These are phyloP conservation scores for Pecten maximus DNA, from an alignment of 2,888 invertebrate genomes.

Conservation along the genomic window DNA sequence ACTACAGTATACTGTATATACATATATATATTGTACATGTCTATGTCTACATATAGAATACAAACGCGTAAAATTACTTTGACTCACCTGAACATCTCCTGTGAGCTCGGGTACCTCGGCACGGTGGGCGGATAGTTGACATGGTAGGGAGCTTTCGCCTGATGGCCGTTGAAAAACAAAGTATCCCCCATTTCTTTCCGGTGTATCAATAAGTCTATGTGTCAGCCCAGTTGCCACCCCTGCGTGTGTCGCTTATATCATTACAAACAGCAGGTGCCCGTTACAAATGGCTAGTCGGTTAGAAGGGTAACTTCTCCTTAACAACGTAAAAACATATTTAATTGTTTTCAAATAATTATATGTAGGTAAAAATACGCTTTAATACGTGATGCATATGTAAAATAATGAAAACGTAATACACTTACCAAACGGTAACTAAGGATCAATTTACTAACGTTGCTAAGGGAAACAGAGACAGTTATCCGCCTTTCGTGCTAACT, in stretches of 20 bases:
- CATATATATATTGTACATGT: not conserved
- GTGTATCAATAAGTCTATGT: constrained; percentile 40
- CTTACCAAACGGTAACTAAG: constrained; percentile 40
- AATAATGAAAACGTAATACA: not conserved
- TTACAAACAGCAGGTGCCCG: constrained; percentile 51
- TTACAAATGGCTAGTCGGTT: not conserved
- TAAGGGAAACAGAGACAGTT: constrained; percentile 46
- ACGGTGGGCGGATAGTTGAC: constrained; percentile 79
- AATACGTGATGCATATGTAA: not conserved
- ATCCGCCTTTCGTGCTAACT: not conserved
- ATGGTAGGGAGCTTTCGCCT: constrained; percentile 78
- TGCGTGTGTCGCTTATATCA: constrained; percentile 58
- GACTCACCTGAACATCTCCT: constrained; percentile 80
- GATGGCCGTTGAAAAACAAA: constrained; percentile 73
- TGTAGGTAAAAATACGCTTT: not conserved
- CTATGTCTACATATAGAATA: too few species aligned
- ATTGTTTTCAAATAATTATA: not conserved
- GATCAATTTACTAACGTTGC: constrained; percentile 51
- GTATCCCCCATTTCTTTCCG: constrained; percentile 73
- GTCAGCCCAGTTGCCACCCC: not conserved
- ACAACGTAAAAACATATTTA: not conserved
- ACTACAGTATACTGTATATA: too few species aligned
- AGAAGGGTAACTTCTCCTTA: not conserved
- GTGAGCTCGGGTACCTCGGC: constrained; percentile 79
- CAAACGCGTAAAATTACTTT: too few species aligned